A percentile compares a stretch with the other conserved stretches of the same genome.
These are phyloP conservation scores for Eilema sororculum DNA, from an alignment of 2,888 invertebrate genomes.

Conservation along the genomic window DNA sequence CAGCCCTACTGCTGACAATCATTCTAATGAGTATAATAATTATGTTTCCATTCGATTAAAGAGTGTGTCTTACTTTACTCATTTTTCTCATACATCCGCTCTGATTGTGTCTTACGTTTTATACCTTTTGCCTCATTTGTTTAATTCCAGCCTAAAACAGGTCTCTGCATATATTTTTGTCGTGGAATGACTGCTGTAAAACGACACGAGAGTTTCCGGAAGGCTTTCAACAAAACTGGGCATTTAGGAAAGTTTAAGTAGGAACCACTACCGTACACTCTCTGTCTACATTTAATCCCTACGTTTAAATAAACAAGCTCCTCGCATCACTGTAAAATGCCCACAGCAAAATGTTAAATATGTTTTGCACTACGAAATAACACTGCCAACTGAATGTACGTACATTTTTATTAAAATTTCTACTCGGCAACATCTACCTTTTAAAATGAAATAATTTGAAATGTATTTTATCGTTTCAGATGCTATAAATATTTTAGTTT, in stretches of 20 bases:
- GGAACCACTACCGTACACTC: slow-evolving; percentile 62
- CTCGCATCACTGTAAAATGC: slow-evolving; percentile 72
- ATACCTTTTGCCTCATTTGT: background rate
- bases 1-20: no score
- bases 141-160: no score
- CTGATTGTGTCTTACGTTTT: no score
- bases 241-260: slow-evolving; percentile 82
- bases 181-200: background rate
- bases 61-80: no score
- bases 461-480: slow-evolving; percentile 25
- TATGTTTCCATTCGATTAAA: no score
- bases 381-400: slow-evolving; percentile 33
- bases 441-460: slow-evolving; percentile 28
- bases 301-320: slow-evolving; percentile 78
- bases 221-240: slow-evolving; percentile 75
- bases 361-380: slow-evolving; percentile 52
- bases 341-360: slow-evolving; percentile 70
- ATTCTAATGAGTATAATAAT: no score
- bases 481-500: slow-evolving; percentile 38
- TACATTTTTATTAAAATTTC: slow-evolving; percentile 59
- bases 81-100: no score
- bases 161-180: background rate
- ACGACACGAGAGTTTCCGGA: slow-evolving; percentile 56
- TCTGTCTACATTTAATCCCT: slow-evolving; percentile 74
- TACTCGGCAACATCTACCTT: slow-evolving; percentile 23